Percentiles rank a stretch among this genome's conserved stretches.
Conservation (phyloP, 1,140 invertebrate genomes). For the Saxidomus purpurata region DNA sequence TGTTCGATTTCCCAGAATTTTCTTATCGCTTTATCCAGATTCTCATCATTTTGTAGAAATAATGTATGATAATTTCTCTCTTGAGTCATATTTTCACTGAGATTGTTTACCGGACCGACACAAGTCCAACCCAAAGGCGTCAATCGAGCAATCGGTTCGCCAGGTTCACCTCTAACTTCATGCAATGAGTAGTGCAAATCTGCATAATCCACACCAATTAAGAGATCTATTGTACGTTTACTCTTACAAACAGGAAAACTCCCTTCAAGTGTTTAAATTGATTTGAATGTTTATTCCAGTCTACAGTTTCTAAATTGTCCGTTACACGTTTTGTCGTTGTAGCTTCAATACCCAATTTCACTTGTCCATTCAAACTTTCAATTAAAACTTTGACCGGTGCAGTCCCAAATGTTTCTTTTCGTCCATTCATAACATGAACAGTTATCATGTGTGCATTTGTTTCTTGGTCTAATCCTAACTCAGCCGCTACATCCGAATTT, state of each 20-base stretch:
- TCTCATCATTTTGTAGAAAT: background rate
- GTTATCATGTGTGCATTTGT: too few relatives aligned
- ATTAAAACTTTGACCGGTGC: too few relatives aligned
- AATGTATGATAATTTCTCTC: background rate
- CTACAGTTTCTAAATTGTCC: background rate
- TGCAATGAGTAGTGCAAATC: too few relatives aligned
- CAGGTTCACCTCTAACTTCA: too few relatives aligned
- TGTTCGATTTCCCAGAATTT: slow-evolving; percentile 57
- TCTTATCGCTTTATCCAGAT: slow-evolving; percentile 6
- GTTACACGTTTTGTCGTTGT: background rate
- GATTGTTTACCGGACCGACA: too few relatives aligned
- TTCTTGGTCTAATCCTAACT: too few relatives aligned
- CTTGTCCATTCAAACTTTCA: background rate
- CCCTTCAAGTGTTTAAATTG: slow-evolving; percentile 27
- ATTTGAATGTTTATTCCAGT: background rate
- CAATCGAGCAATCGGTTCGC: too few relatives aligned
- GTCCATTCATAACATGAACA: too few relatives aligned
- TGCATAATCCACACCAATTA: too few relatives aligned
- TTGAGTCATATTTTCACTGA: background rate
- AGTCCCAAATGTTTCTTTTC: too few relatives aligned
- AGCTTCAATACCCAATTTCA: slow-evolving; percentile 1
- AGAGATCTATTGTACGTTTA: background rate
- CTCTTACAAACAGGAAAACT: background rate
- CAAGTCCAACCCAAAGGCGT: too few relatives aligned
- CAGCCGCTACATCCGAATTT: too few relatives aligned